phyloP scores from a whole-genome alignment of 2,113 vertebrate species.

The Argyrosomus japonicus region DNA sequence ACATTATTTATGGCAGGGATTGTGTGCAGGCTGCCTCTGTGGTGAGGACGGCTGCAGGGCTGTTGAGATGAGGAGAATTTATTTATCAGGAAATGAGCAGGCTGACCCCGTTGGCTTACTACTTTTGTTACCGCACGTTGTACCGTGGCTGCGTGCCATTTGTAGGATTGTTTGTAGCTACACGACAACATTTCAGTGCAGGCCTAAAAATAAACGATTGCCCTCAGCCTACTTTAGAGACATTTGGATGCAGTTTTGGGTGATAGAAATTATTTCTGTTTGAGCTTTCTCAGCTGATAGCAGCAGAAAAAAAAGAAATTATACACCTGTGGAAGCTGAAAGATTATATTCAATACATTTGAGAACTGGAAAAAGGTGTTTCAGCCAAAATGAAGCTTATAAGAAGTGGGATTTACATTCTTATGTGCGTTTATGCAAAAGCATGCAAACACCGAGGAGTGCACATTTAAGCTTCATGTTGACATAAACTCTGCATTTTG shows the following conservation, averaged over 20 bases:
- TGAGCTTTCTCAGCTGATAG: conserved; percentile 27
- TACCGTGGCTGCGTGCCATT: conserved; percentile 12
- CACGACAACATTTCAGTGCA: not conserved
- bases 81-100: conserved; percentile 43
- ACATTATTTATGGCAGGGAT: conserved; percentile 41
- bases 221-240: conserved; percentile 20
- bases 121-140: conserved; percentile 6
- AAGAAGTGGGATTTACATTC: conserved; percentile 18
- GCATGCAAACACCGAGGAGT: not conserved
- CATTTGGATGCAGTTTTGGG: conserved; percentile 1
- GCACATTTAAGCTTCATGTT: conserved; percentile 7
- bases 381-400: conserved; percentile 24
- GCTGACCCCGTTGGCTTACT: conserved; percentile 20
- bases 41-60: not conserved
- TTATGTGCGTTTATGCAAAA: not conserved
- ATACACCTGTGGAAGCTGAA: conserved; percentile 10
- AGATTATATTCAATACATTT: conserved; percentile 24
- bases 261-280: not conserved
- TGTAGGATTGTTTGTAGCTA: conserved; percentile 13
- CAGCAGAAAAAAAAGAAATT: conserved; percentile 8
- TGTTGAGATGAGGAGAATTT: conserved; percentile 29
- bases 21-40: conserved; percentile 33
- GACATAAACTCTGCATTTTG: not conserved
- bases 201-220: conserved; percentile 9
- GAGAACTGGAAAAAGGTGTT: conserved; percentile 1